phyloP scores from a whole-genome alignment of 2,888 invertebrate species.

The Trichopoda pennipes region DNA sequence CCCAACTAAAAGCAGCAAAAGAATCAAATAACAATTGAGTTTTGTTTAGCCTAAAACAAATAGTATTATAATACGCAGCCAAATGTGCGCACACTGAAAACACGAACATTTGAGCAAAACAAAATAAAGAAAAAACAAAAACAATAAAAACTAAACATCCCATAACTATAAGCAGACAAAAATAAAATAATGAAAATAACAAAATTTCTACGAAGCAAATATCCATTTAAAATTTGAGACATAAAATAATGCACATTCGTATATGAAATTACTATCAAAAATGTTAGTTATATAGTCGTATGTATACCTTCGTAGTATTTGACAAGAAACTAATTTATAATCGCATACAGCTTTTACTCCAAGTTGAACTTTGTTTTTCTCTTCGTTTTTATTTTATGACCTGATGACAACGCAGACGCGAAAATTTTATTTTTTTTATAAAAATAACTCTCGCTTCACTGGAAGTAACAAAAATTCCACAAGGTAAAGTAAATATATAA shows the following conservation, averaged over 20 bases:
- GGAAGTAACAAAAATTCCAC: conserved; percentile 41
- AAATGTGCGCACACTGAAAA: background rate
- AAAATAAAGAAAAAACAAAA: background rate
- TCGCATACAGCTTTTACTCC: conserved; percentile 30
- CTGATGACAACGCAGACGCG: conserved; percentile 49
- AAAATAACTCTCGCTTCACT: conserved; percentile 37
- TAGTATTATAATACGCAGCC: background rate
- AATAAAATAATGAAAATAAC: conserved; percentile 42
- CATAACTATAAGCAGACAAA: conserved; percentile 10
- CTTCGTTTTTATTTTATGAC: background rate
- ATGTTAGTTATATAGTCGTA: background rate
- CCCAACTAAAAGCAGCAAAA: background rate
- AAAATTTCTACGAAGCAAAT: conserved; percentile 24
- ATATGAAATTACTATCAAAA: too few species aligned
- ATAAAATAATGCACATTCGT: background rate
- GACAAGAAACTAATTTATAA: background rate
- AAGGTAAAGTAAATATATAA: conserved; percentile 18
- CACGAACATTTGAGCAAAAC: background rate
- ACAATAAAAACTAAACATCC: background rate
- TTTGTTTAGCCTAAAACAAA: conserved; percentile 32
- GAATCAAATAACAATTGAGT: conserved; percentile 31
- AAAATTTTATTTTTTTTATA: background rate
- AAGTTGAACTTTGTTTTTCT: conserved; percentile 14
- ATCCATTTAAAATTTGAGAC: conserved; percentile 13
- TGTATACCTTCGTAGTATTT: background rate